Evolutionary conservation across 2,113 vertebrate genomes (phyloP).

Genomic region (Shinisaurus crocodilurus): DNA sequence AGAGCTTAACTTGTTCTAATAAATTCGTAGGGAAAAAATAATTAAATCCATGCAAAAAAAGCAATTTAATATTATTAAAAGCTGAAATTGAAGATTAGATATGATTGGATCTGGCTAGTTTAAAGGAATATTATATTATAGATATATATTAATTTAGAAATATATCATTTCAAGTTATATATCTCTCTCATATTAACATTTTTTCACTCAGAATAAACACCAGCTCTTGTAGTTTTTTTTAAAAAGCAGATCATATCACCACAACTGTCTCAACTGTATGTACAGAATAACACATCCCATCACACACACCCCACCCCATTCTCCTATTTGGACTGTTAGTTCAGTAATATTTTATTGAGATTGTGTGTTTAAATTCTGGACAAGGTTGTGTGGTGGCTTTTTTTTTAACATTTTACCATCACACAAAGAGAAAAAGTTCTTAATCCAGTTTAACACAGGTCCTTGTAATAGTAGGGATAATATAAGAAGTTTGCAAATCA

Average conservation of each 20-base stretch:
- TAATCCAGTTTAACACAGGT: not conserved
- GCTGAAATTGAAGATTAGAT: not conserved
- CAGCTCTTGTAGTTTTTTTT: not conserved
- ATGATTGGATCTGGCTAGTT: not conserved
- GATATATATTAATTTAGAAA: not conserved
- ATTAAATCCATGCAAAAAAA: not conserved
- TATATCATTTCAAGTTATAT: not conserved
- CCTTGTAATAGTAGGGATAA: not conserved
- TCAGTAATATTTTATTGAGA: not conserved
- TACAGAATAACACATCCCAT: not conserved
- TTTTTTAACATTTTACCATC: not conserved
- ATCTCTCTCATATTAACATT: not conserved
- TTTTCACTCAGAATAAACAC: not conserved
- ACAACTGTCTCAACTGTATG: not conserved
- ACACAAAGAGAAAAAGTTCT: not conserved
- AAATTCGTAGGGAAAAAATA: not conserved
- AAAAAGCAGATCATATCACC: conserved; percentile 8
- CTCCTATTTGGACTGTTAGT: not conserved
- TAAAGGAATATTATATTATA: not conserved
- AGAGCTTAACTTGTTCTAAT: not conserved
- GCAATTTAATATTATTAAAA: not conserved
- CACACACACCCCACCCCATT: not conserved
- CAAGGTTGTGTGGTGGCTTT: not conserved
- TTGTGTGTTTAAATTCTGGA: not conserved
- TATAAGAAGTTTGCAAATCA: not conserved